Percentiles rank a stretch among this genome's conserved stretches.
Conservation (phyloP, 1,140 invertebrate species). For the Formica exsecta region DNA sequence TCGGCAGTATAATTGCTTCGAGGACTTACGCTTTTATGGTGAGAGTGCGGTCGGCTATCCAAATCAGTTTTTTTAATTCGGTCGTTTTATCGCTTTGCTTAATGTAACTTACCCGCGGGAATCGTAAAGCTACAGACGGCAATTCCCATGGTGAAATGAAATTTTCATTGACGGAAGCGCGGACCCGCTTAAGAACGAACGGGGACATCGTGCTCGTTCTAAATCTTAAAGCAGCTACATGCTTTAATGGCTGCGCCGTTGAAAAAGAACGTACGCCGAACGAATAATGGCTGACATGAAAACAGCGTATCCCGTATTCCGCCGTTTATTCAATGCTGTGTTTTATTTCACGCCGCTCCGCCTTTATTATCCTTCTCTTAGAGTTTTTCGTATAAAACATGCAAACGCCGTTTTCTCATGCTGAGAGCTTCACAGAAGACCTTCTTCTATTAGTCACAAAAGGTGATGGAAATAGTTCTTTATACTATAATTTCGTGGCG, state of each 20-base stretch:
- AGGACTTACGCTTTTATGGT: conserved; percentile 51
- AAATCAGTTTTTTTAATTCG: conserved; percentile 63
- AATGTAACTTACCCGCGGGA: conserved; percentile 61
- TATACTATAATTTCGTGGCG: conserved; percentile 7
- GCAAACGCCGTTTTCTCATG: neutral
- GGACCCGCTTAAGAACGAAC: conserved; percentile 39
- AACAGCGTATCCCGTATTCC: conserved; percentile 50
- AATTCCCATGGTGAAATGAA: conserved; percentile 49
- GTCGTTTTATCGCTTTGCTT: conserved; percentile 60
- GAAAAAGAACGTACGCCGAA: conserved; percentile 39
- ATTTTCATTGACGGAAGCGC: conserved; percentile 67
- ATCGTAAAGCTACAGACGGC: conserved; percentile 66
- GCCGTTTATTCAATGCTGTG: conserved; percentile 54
- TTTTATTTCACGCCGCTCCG: conserved; percentile 45
- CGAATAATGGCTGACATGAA: conserved; percentile 53
- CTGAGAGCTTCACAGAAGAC: conserved; percentile 3
- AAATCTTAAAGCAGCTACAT: conserved; percentile 53
- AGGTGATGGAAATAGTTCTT: conserved; percentile 7
- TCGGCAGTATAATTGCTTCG: conserved; percentile 51
- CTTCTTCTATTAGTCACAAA: conserved; percentile 32
- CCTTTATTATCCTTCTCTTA: conserved; percentile 49
- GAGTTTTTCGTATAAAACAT: conserved; percentile 44
- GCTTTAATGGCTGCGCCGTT: conserved; percentile 44
- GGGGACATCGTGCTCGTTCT: conserved; percentile 38
- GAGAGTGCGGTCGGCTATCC: conserved; percentile 40